These are phyloP conservation scores for Engraulis encrasicolus DNA, from an alignment of 2,113 vertebrate species.

Conservation along the genomic window DNA sequence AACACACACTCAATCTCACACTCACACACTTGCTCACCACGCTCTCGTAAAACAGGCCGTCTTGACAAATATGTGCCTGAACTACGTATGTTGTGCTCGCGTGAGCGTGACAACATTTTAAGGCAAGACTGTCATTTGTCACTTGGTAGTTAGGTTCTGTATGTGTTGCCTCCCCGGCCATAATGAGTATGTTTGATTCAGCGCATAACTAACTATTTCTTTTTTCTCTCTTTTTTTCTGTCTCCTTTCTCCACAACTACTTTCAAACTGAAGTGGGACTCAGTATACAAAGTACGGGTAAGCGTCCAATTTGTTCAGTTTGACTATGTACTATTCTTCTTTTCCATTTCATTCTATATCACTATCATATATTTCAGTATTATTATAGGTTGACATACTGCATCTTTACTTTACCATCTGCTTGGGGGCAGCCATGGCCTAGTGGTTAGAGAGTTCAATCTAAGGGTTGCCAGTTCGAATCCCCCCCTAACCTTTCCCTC, in stretches of 20 bases:
- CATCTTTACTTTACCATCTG: too few species aligned
- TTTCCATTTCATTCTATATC: background rate
- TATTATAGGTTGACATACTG: background rate
- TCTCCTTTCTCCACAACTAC: slow-evolving; percentile 21
- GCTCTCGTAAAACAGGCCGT: background rate
- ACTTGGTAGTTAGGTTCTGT: background rate
- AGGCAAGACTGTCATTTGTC: background rate
- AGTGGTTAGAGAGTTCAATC: too few species aligned
- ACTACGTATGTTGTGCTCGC: background rate
- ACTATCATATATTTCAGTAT: background rate
- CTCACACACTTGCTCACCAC: background rate
- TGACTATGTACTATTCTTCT: too few species aligned
- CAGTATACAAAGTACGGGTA: slow-evolving; percentile 64
- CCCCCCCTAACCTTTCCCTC: too few species aligned
- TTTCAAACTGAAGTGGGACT: slow-evolving; percentile 58
- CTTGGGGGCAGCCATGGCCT: too few species aligned
- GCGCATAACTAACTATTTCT: slow-evolving; percentile 14
- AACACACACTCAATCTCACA: too few species aligned
- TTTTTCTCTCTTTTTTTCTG: slow-evolving; percentile 25
- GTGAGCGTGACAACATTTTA: background rate
- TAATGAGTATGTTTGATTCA: slow-evolving; percentile 27
- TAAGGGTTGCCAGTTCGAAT: too few species aligned
- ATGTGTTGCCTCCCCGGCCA: slow-evolving; percentile 8
- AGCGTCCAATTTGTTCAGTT: slow-evolving; percentile 1
- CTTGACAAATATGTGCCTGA: background rate